These are phyloP conservation scores for Reinhardtius hippoglossoides DNA, from an alignment of 2,113 vertebrate species.

Conservation along the genomic window DNA sequence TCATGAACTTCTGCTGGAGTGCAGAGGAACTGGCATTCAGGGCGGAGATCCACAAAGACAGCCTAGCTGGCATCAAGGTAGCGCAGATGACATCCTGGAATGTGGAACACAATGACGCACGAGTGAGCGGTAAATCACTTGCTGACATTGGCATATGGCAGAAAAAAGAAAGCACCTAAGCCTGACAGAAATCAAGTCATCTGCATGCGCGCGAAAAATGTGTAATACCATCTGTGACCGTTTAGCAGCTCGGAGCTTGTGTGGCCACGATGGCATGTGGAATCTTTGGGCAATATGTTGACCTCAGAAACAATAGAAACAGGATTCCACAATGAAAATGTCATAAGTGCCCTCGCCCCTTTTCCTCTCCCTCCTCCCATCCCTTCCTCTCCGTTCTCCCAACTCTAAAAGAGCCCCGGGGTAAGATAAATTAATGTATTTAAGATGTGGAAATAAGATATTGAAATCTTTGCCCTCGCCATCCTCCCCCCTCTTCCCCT, in stretches of 20 bases:
- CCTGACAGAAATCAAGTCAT: slow-evolving; percentile 72
- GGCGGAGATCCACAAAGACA: slow-evolving; percentile 25
- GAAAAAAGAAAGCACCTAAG: slow-evolving; percentile 38
- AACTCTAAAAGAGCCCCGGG: slow-evolving; percentile 72
- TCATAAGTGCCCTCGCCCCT: slow-evolving; percentile 77
- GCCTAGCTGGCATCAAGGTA: slow-evolving; percentile 58
- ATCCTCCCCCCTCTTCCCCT: slow-evolving; percentile 68
- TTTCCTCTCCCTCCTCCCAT: slow-evolving; percentile 67
- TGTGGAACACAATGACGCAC: slow-evolving; percentile 56
- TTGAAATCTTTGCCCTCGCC: slow-evolving; percentile 80
- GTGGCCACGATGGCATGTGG: slow-evolving; percentile 78
- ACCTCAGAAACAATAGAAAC: slow-evolving; percentile 80
- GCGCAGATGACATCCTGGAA: slow-evolving; percentile 67
- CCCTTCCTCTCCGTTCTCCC: slow-evolving; percentile 64
- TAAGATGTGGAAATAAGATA: slow-evolving; percentile 86
- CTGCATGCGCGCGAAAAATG: slow-evolving; percentile 56
- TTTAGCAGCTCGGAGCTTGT: slow-evolving; percentile 70
- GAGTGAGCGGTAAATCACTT: slow-evolving; percentile 57
- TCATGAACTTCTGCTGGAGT: slow-evolving; percentile 65
- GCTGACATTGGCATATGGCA: slow-evolving; percentile 65
- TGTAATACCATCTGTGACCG: slow-evolving; percentile 74
- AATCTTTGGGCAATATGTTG: slow-evolving; percentile 76
- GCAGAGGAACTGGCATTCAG: slow-evolving; percentile 59
- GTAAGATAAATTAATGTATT: slow-evolving; percentile 83
- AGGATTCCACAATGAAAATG: slow-evolving; percentile 80